Base-by-base conservation (phyloP, 1,140 invertebrate species). In the Drosophila tani region DNA sequence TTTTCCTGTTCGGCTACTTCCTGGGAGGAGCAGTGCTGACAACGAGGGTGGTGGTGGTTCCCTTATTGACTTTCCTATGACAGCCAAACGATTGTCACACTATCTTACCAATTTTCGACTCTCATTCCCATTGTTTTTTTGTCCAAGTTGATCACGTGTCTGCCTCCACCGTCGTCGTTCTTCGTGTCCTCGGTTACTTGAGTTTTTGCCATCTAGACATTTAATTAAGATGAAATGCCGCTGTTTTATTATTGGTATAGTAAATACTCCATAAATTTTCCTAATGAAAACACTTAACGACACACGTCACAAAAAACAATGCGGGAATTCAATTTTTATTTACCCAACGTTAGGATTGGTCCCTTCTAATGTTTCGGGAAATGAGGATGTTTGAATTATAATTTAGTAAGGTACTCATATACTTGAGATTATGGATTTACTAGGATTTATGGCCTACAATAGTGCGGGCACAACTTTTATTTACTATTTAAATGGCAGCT, bases 91-190 rank as follows among this genome's bases (percentile, higher is more conserved):
- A 74, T 73, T 79, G 60, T 80, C 76, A 66, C 75, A 79, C 59
- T 79, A 65, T 79, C 75, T 79, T 71, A 73, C 70, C 70, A 79
- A 76, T 76, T 68, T 59, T 73, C 60, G 69, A 85, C 81, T 90
- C 67, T 60, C 79, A 40, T 19, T 73, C 55, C 68, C 85, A 90
- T 80, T 81, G 84, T 84, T 90, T 56, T 88, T 88, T 75, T 90
- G 35, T 76, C 65, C 49, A 56, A 32, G 32, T 3, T 38, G 69
- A 73, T 73, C 70, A 85, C 85, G 85, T 90, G 85, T 78, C 81
- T 70, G 63, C 43, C 27, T 32, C 43, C 62, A 55, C 40, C 67
- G 46, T 65, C 73, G 58, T 17, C 5, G 41, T 41, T 65, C 73
- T 53, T 17, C 5, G 41, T 21, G 41, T 27, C 68, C 71, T 50